Evolutionary conservation across 1,140 invertebrate genomes (phyloP).

Genomic region (Teleopsis dalmanni): DNA sequence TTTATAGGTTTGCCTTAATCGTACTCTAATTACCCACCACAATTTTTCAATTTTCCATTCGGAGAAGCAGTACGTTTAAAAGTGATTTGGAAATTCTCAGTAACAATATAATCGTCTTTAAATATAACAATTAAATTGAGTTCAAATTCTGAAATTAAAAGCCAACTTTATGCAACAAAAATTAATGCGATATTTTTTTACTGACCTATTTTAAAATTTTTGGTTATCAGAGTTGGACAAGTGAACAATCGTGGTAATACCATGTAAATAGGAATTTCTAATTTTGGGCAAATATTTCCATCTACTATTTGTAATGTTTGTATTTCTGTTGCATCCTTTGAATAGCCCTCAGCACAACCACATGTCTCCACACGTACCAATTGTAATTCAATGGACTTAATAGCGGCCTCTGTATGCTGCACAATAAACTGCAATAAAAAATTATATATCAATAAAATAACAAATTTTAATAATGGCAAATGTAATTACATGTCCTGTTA

Average conservation of each 20-base stretch:
- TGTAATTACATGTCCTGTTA: conserved; percentile 72
- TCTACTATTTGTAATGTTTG: conserved; percentile 97
- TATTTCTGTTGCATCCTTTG: conserved; percentile 93
- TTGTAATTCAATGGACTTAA: conserved; percentile 92
- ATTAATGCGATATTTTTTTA: background rate
- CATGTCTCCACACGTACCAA: conserved; percentile 92
- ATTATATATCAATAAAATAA: background rate
- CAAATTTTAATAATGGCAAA: background rate
- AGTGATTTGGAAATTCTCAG: conserved; percentile 79
- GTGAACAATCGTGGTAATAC: conserved; percentile 92
- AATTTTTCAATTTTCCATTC: too few species aligned
- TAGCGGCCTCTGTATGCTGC: conserved; percentile 67
- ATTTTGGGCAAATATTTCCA: conserved; percentile 74
- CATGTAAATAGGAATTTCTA: conserved; percentile 90
- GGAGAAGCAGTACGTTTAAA: conserved; percentile 20
- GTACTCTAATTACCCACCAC: too few species aligned
- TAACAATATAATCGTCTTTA: conserved; percentile 86
- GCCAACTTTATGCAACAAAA: conserved; percentile 28
- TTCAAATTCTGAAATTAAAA: conserved; percentile 81
- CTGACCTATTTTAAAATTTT: conserved; percentile 93
- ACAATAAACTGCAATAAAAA: conserved; percentile 53
- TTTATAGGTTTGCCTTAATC: too few species aligned
- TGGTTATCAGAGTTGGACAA: conserved; percentile 82
- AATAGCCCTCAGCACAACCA: conserved; percentile 89
- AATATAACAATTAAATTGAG: conserved; percentile 90